Evolutionary conservation across 2,888 invertebrate genomes (phyloP).

Genomic region (Galerucella nymphaeae): DNA sequence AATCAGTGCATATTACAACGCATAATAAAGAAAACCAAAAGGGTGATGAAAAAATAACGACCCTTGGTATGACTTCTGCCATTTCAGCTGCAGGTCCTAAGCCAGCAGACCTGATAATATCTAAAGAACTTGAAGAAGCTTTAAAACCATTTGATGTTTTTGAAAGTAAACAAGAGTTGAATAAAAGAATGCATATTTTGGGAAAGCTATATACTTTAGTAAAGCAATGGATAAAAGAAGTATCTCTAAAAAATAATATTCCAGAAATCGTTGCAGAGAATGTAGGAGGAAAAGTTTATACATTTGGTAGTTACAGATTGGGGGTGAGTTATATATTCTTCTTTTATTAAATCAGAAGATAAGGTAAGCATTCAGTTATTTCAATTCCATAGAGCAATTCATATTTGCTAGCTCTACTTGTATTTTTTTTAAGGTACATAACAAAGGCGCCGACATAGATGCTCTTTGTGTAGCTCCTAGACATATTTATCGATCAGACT

Average conservation of each 20-base stretch:
- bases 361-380: neutral
- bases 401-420: neutral
- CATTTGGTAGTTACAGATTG: slow-evolving; percentile 97
- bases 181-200: slow-evolving; percentile 87
- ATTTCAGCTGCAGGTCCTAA: slow-evolving; percentile 90
- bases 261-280: slow-evolving; percentile 89
- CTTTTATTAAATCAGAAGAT: neutral
- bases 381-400: neutral
- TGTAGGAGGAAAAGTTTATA: slow-evolving; percentile 98
- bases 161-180: slow-evolving; percentile 89
- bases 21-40: slow-evolving; percentile 59
- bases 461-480: slow-evolving; percentile 97
- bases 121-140: slow-evolving; percentile 80
- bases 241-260: slow-evolving; percentile 90
- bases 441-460: slow-evolving; percentile 98
- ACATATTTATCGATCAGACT: slow-evolving; percentile 93
- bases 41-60: slow-evolving; percentile 71
- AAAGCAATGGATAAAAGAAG: slow-evolving; percentile 92
- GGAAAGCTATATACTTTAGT: slow-evolving; percentile 91
- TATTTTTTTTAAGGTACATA: slow-evolving; percentile 75
- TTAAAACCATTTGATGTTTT: slow-evolving; percentile 89
- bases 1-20: slow-evolving; percentile 47
- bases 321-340: slow-evolving; percentile 71
- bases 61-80: slow-evolving; percentile 93
- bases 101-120: slow-evolving; percentile 79